phyloP scores from a whole-genome alignment of 2,113 vertebrate species.

The Setophaga coronata region DNA sequence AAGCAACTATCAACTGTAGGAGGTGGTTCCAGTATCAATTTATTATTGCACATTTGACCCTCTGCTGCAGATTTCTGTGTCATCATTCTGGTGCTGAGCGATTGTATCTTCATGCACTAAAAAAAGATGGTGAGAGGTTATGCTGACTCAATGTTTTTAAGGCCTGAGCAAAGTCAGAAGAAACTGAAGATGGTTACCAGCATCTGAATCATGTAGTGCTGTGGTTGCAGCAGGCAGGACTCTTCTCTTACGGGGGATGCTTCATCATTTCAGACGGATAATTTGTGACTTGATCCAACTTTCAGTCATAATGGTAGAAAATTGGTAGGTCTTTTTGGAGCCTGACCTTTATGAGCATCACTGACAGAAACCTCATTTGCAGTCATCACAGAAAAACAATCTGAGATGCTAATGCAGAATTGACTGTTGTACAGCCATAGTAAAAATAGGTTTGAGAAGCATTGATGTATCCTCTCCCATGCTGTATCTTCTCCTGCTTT shows the following conservation, averaged over 20 bases:
- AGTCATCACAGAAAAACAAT: background rate
- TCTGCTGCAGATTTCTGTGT: conserved; percentile 10
- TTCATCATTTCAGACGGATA: background rate
- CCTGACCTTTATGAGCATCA: background rate
- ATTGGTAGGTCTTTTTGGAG: background rate
- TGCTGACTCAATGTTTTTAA: conserved; percentile 29
- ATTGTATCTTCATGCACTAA: background rate
- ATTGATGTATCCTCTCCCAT: background rate
- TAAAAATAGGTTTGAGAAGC: background rate
- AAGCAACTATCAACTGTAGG: background rate
- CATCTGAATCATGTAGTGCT: background rate
- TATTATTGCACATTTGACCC: background rate
- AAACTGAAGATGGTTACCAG: background rate
- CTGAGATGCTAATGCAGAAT: background rate
- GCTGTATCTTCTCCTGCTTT: background rate
- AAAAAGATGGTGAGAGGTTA: background rate
- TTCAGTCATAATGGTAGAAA: background rate
- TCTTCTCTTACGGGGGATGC: background rate
- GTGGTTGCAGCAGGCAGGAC: background rate
- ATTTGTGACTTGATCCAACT: background rate
- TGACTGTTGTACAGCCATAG: background rate
- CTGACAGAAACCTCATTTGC: background rate
- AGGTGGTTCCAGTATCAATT: background rate
- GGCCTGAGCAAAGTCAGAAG: background rate
- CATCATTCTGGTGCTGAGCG: background rate